These are phyloP conservation scores for Ivindomyrus marchei DNA, from an alignment of 2,113 vertebrate species.

Conservation along the genomic window DNA sequence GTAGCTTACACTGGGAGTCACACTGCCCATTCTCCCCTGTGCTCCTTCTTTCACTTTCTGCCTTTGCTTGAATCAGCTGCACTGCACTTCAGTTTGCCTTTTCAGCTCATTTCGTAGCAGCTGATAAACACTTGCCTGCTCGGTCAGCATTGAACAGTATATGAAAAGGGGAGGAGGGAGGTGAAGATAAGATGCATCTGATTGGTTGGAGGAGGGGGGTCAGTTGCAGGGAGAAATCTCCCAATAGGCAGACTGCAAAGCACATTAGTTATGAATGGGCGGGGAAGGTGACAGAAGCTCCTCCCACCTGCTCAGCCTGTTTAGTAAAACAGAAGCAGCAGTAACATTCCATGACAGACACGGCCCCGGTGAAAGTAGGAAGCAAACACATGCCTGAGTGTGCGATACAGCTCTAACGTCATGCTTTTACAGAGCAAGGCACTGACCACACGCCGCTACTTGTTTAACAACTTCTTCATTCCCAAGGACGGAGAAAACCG, in stretches of 20 bases:
- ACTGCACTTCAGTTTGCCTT: constrained; percentile 18
- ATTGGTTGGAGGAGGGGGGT: constrained; percentile 1
- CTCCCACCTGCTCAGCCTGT: constrained; percentile 48
- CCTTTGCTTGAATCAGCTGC: neutral
- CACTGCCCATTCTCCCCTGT: neutral
- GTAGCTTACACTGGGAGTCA: neutral
- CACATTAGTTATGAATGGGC: neutral
- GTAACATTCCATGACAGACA: neutral
- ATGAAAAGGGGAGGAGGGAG: neutral
- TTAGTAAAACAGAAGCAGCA: constrained; percentile 1
- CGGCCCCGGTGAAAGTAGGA: neutral
- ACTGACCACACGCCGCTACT: neutral
- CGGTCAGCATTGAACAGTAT: constrained; percentile 8
- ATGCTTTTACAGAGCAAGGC: neutral
- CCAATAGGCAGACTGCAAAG: constrained; percentile 1
- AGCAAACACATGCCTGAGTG: neutral
- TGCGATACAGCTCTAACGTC: neutral
- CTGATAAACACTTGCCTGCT: constrained; percentile 23
- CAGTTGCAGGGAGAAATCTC: neutral
- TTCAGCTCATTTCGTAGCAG: constrained; percentile 22
- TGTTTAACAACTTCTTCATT: neutral
- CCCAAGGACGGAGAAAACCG: neutral
- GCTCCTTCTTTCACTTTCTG: neutral
- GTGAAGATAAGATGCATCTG: neutral
- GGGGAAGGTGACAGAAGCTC: neutral